Conservation (phyloP, 2,888 invertebrate species). For the Drosophila vallismaia region DNA sequence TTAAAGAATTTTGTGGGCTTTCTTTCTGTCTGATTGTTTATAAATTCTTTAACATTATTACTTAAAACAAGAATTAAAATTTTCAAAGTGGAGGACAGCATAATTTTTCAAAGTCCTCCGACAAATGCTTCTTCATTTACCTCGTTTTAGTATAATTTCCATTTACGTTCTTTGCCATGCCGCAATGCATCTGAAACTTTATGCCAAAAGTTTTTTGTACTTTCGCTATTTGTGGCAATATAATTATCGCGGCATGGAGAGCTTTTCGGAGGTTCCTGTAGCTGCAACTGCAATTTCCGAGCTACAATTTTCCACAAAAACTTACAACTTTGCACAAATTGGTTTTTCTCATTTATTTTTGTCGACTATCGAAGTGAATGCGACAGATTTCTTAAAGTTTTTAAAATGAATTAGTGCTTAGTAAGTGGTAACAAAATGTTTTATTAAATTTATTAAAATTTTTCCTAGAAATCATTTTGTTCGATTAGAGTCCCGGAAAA, state of each 20-base stretch:
- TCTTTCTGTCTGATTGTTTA: no score
- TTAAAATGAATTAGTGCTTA: neutral
- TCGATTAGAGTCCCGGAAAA: neutral
- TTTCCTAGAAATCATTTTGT: neutral
- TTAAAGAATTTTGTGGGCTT: no score
- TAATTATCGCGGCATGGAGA: conserved; percentile 32
- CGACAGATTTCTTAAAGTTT: conserved; percentile 1
- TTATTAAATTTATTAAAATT: no score
- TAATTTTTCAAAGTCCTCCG: neutral
- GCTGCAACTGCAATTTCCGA: conserved; percentile 26
- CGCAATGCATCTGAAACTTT: conserved; percentile 37
- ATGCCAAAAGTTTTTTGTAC: conserved; percentile 23
- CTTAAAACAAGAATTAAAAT: neutral
- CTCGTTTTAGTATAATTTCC: conserved; percentile 4
- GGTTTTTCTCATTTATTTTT: neutral
- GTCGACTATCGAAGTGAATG: neutral
- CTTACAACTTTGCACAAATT: conserved; percentile 10
- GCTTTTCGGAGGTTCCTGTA: conserved; percentile 12
- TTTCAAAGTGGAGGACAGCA: neutral
- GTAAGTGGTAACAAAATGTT: neutral
- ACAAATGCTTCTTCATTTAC: neutral
- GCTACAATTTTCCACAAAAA: conserved; percentile 28
- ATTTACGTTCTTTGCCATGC: conserved; percentile 8
- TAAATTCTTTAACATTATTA: neutral
- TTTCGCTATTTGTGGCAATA: conserved; percentile 30